Conservation (phyloP, 2,113 vertebrate genomes). For the Limanda limanda region DNA sequence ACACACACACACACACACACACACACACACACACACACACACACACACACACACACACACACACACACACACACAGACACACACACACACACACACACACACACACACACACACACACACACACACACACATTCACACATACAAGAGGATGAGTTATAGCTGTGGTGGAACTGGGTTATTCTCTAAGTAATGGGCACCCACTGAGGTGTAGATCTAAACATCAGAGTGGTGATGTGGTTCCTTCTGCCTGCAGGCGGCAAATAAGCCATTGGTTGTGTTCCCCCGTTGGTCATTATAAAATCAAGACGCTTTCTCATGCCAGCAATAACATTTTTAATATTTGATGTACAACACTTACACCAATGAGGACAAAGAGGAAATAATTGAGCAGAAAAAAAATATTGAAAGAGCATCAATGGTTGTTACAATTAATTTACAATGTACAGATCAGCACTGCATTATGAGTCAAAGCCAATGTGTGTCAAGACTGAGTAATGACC, state of each 20-base stretch:
- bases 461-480: slow-evolving; percentile 22
- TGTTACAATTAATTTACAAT: slow-evolving; percentile 14
- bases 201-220: not conserved
- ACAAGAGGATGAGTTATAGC: slow-evolving; percentile 23
- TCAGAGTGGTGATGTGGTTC: not conserved
- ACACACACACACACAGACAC: too few species aligned
- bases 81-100: too few species aligned
- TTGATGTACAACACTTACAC: not conserved
- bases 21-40: not conserved
- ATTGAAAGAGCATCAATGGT: not conserved
- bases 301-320: not conserved
- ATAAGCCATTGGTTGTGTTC: slow-evolving; percentile 11
- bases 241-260: slow-evolving; percentile 12
- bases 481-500: slow-evolving; percentile 53
- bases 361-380: not conserved
- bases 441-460: slow-evolving; percentile 5
- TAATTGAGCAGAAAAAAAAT: not conserved
- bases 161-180: slow-evolving; percentile 11
- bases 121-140: slow-evolving; percentile 13
- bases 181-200: slow-evolving; percentile 6
- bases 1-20: slow-evolving; percentile 2
- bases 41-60: not conserved
- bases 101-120: not conserved
- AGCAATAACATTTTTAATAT: slow-evolving; percentile 9
- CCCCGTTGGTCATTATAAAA: slow-evolving; percentile 16